Evolutionary conservation across 92 coral and sea anemone genomes (phyloP), one percentile per base, ranked within the genome.

Genomic region (Galaxea fascicularis): DNA sequence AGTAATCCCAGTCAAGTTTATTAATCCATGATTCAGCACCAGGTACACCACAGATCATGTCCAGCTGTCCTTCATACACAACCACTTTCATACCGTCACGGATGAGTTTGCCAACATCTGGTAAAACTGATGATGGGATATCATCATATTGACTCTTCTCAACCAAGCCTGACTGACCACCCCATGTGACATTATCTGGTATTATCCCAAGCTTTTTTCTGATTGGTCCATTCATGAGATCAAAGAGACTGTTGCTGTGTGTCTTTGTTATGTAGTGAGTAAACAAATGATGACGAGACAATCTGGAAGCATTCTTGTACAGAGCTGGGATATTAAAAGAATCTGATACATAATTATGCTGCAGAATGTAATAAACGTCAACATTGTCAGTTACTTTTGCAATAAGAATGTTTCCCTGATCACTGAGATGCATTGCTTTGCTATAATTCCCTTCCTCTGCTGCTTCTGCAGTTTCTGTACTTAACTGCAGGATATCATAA

Each of bases 171-270:
- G 94, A 84, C 69, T 93, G 96, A n/a, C 92, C 94, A 21, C 96
- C 90, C 94, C 94, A 93, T 29, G 94, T 93, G 83, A 93, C 96
- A 70, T 87, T 35, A 30, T 64, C 69, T 54, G 96, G 96, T 65
- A 93, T 93, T 18, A 93, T 88, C 22, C 92, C 90, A 24, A 93
- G 92, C 73, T 93, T 93, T 51, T 85, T 80, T 71, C 94, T 93
- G 85, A 93, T 91, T 62, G 92, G 92, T 24, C 96, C 96, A 80
- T 93, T 93, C 96, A 93, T 93, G 76, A 93, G 90, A 8, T 83
- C 80, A 53, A 67, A 79, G 29, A 90, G 87, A 18, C 86, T 75
- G 28, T 82, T 68, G 58, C 86, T 83, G 51, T 90, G 85, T 12
- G 80, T 82, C 20, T 86, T 74, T 24, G 72, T 70, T 64, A 87